Conservation (phyloP, 2,797 vertebrate genomes). For the Anguilla marmorata region DNA sequence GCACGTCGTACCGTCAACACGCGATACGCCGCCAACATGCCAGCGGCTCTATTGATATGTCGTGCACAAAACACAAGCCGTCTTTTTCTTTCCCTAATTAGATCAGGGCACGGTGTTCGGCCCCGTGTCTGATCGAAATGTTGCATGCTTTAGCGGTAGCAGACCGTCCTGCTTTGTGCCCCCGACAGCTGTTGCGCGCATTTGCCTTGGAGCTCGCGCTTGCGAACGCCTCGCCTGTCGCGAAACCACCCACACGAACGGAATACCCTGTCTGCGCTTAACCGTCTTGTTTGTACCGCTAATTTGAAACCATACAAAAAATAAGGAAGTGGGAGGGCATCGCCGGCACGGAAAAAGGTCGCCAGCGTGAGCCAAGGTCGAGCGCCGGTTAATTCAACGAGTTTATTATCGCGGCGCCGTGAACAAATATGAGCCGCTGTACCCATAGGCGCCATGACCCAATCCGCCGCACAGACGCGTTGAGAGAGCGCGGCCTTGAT, state of each 20-base stretch:
- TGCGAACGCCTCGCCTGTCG: neutral
- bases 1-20: neutral
- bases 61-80: neutral
- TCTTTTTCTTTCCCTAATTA: neutral
- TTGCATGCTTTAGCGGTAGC: neutral
- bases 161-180: neutral
- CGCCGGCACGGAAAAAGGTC: neutral
- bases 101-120: neutral
- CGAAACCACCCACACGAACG: neutral
- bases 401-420: neutral
- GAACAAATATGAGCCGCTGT: neutral
- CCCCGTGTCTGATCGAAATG: neutral
- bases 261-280: neutral
- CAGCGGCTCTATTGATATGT: neutral
- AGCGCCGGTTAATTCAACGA: neutral
- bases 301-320: neutral
- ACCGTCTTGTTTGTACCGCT: neutral
- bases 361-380: neutral
- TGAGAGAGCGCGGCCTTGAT: neutral
- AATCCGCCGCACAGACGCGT: neutral
- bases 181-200: neutral
- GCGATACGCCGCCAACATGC: neutral
- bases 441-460: neutral
- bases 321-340: no score
- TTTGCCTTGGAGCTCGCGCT: neutral